phyloP scores from a whole-genome alignment of 2,888 invertebrate species.

The Cosmia trapezina region DNA sequence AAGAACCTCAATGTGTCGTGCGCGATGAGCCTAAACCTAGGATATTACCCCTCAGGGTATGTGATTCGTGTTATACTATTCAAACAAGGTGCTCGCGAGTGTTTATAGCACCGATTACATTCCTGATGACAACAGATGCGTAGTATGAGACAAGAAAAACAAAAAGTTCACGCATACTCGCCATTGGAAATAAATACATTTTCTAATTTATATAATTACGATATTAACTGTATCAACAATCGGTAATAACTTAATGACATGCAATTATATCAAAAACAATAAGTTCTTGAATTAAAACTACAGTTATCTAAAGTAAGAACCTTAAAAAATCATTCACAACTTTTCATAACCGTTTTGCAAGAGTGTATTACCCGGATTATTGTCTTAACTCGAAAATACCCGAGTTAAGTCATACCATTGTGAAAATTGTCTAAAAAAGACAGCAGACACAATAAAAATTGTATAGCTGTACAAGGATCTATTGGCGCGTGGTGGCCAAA shows the following conservation, averaged over 20 bases:
- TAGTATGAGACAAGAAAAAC: conserved; percentile 7
- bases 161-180: conserved; percentile 6
- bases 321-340: conserved; percentile 43
- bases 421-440: conserved; percentile 35
- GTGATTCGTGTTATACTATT: conserved; percentile 22
- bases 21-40: conserved; percentile 37
- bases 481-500: not conserved
- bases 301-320: conserved; percentile 25
- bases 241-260: conserved; percentile 40
- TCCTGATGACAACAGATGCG: not conserved
- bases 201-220: conserved; percentile 28
- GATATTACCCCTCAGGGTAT: conserved; percentile 24
- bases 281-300: conserved; percentile 55
- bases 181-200: conserved; percentile 19
- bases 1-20: not conserved
- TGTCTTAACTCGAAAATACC: conserved; percentile 14
- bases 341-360: conserved; percentile 30
- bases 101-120: conserved; percentile 8
- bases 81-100: conserved; percentile 13
- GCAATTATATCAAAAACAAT: conserved; percentile 46
- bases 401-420: conserved; percentile 12
- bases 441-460: conserved; percentile 25
- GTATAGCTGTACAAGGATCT: not conserved
- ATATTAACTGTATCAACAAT: conserved; percentile 42
- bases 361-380: conserved; percentile 7